Base-by-base conservation (phyloP, 2,797 vertebrate genomes). In the Onychomys arenicola region DNA sequence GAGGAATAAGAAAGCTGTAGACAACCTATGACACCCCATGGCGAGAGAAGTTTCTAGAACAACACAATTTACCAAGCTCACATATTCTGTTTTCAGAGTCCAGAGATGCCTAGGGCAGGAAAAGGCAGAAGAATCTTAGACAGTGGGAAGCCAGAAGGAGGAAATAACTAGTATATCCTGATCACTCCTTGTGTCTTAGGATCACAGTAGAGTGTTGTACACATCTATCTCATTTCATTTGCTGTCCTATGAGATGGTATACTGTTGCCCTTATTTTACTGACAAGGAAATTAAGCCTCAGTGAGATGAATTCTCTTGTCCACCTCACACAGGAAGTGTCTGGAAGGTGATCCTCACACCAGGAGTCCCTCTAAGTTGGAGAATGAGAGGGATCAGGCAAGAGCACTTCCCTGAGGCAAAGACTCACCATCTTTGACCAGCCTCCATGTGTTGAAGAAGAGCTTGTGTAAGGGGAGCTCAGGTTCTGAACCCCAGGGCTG, bases 381-480 rank as follows among this genome's bases (percentile, higher is more conserved):
- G 65, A 69, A 25, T 11, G 29, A 80, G 71, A 57, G 43, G 25
- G 52, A 23, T 49, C 19, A 37, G 61, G 52, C n/a, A 43, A 63
- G 75, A 32, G 77, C 5, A 0, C 55, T 46, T 86, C 55, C 57
- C 86, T 0, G 19, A n/a, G n/a, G n/a, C n/a, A 46, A 23, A 77
- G 55, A 78, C 82, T 46, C 97, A 99, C 99, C 99, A 78, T 99
- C 98, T 97, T 97, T 98, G 55, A 99, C 2, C 0, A 99, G 5
- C 84, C 99, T 99, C 99, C 99, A 99, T 59, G 98, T 99, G 4
- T 99, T 97, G 96, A 99, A 99, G 98, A 99, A 99, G 87, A 99
- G 98, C 32, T 97, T 97, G n/a, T n/a, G n/a, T n/a, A 99, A 93
- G 5, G 98, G 98, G 1, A 99, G 98, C 1, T 94, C 98, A 80